phyloP scores from a whole-genome alignment of 2,888 invertebrate genomes.

The Scaptomyza flava region DNA sequence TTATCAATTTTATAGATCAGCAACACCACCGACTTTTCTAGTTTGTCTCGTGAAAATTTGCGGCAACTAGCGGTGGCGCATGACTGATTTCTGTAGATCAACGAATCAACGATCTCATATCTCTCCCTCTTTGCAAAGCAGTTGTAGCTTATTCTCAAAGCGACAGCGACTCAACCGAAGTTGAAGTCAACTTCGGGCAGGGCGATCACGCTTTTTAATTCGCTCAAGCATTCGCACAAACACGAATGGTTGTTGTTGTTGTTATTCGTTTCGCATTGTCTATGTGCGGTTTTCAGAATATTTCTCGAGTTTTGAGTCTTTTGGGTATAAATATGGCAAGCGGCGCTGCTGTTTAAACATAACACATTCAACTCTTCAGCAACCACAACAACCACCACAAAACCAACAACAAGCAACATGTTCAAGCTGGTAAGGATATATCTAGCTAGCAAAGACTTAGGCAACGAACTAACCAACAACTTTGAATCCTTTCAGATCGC shows the following conservation, averaged over 20 bases:
- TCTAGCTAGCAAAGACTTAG: conserved; percentile 38
- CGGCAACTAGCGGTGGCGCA: conserved; percentile 37
- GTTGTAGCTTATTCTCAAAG: conserved; percentile 43
- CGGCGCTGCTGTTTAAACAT: conserved; percentile 80
- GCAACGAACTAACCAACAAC: conserved; percentile 16
- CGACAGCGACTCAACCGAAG: conserved; percentile 20
- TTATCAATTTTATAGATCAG: conserved; percentile 23
- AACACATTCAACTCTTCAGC: conserved; percentile 81
- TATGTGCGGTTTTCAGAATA: conserved; percentile 69
- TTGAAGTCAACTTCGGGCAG: conserved; percentile 42
- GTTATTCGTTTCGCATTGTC: conserved; percentile 47
- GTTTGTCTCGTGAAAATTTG: conserved; percentile 33
- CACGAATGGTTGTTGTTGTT: conserved; percentile 36
- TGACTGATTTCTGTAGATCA: conserved; percentile 63
- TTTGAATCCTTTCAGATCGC: conserved; percentile 70
- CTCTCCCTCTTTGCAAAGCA: conserved; percentile 24
- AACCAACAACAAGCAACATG: conserved; percentile 75
- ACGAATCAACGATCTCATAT: conserved; percentile 44
- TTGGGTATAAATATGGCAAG: conserved; percentile 83
- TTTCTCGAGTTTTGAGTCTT: conserved; percentile 60
- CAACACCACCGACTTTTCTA: conserved; percentile 31
- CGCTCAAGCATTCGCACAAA: conserved; percentile 34
- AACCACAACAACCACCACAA: conserved; percentile 55
- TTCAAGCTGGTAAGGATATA: conserved; percentile 84
- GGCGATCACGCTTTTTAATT: conserved; percentile 70